Conservation (phyloP, 2,797 vertebrate species). For the Crypturellus tataupa region DNA sequence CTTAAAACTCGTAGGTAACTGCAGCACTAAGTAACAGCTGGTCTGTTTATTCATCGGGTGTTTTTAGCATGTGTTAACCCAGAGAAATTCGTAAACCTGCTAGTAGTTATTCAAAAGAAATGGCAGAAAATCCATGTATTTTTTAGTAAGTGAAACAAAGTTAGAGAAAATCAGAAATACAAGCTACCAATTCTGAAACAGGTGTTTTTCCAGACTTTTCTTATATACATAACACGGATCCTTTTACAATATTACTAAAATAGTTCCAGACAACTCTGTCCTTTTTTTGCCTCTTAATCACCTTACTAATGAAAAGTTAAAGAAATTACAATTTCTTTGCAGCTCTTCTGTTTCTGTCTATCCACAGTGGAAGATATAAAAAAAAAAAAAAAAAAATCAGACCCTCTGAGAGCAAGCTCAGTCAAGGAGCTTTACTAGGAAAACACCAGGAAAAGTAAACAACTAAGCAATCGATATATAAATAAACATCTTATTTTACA, state of each 20-base stretch:
- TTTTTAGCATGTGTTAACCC: not conserved
- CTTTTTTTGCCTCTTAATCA: not conserved
- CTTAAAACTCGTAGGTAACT: not conserved
- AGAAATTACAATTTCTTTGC: not conserved
- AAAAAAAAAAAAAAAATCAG: slow-evolving; percentile 9
- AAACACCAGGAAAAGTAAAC: slow-evolving; percentile 19
- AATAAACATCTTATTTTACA: not conserved
- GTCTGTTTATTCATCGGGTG: not conserved
- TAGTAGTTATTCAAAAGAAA: not conserved
- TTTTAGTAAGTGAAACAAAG: not conserved
- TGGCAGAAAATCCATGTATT: rapidly evolving
- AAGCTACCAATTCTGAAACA: not conserved
- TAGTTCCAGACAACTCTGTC: not conserved
- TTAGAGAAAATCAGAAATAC: not conserved
- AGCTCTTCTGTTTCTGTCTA: not conserved
- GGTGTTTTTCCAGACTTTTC: not conserved
- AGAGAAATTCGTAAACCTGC: not conserved
- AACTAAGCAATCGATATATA: not conserved
- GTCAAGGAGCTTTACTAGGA: not conserved
- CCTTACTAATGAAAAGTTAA: not conserved
- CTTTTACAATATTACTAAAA: not conserved
- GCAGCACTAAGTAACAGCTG: not conserved
- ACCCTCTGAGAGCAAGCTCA: not conserved
- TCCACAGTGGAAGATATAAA: not conserved
- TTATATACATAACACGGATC: rapidly evolving